phyloP scores from a whole-genome alignment of 2,113 vertebrate genomes.

The Megatriorchis doriae region DNA sequence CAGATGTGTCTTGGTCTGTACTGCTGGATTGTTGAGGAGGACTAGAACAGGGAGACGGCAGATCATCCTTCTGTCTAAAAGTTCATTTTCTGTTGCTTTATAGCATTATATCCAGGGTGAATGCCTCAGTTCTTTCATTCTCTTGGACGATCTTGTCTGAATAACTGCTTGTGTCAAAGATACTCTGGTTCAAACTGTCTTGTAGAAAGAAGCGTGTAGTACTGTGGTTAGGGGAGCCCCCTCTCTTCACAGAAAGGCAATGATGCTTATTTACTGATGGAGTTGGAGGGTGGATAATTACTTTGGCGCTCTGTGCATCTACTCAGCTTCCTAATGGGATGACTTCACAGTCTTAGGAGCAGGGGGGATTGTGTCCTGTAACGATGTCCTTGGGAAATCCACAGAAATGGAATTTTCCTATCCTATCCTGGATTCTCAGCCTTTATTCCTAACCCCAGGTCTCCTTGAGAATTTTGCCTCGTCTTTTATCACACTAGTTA shows the following conservation, averaged over 20 bases:
- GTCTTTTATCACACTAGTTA: not conserved
- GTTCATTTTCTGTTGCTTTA: not conserved
- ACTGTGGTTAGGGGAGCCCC: not conserved
- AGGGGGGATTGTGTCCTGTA: not conserved
- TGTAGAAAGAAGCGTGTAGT: not conserved
- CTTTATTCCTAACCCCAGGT: not conserved
- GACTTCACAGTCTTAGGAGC: not conserved
- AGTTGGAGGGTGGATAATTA: not conserved
- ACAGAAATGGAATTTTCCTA: not conserved
- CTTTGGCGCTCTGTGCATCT: not conserved
- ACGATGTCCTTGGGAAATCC: not conserved
- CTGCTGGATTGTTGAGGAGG: not conserved
- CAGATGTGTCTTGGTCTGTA: not conserved
- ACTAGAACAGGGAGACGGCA: not conserved
- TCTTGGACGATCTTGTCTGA: not conserved
- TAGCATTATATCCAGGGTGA: not conserved
- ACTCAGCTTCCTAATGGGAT: not conserved
- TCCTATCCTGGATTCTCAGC: not conserved
- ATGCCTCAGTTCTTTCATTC: not conserved
- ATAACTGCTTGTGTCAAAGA: not conserved
- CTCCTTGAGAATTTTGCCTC: not conserved
- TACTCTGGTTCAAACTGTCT: not conserved
- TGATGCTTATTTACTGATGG: not conserved
- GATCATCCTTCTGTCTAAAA: not conserved
- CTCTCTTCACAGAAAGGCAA: not conserved